These are phyloP conservation scores for Scaeva pyrastri DNA, from an alignment of 2,888 invertebrate genomes.

Conservation along the genomic window DNA sequence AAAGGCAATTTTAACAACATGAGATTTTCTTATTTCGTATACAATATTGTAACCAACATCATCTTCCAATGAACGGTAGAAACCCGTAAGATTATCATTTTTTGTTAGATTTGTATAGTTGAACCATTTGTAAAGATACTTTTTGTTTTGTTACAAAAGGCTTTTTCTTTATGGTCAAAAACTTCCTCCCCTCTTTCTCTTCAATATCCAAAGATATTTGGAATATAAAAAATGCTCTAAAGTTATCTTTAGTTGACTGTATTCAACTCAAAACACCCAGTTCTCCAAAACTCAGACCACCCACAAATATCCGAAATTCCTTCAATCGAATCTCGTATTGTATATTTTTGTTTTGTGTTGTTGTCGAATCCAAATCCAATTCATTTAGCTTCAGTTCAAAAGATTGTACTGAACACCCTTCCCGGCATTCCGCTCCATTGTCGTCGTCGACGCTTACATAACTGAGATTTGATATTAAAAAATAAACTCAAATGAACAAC, in stretches of 20 bases:
- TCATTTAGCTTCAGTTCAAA: neutral
- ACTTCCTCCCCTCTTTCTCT: too few relatives aligned
- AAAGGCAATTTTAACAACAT: too few relatives aligned
- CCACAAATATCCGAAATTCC: conserved; percentile 10
- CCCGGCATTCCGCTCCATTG: neutral
- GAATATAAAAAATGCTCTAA: neutral
- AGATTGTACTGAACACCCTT: conserved; percentile 3
- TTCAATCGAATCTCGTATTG: conserved; percentile 3
- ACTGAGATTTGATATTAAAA: conserved; percentile 1
- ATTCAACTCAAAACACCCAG: neutral
- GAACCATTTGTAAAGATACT: too few relatives aligned
- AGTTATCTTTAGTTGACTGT: neutral
- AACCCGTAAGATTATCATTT: too few relatives aligned
- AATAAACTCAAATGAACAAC: conserved; percentile 14
- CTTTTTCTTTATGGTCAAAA: too few relatives aligned
- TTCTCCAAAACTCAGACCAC: conserved; percentile 4
- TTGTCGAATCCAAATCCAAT: conserved; percentile 18
- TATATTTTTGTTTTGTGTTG: neutral
- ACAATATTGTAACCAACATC: too few relatives aligned
- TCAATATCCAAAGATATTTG: too few relatives aligned
- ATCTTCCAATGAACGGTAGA: too few relatives aligned
- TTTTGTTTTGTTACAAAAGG: too few relatives aligned
- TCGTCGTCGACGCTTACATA: neutral
- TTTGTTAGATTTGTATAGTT: too few relatives aligned
- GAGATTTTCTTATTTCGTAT: too few relatives aligned